phyloP scores from a whole-genome alignment of 2,113 vertebrate species.

The Ovibos moschatus region DNA sequence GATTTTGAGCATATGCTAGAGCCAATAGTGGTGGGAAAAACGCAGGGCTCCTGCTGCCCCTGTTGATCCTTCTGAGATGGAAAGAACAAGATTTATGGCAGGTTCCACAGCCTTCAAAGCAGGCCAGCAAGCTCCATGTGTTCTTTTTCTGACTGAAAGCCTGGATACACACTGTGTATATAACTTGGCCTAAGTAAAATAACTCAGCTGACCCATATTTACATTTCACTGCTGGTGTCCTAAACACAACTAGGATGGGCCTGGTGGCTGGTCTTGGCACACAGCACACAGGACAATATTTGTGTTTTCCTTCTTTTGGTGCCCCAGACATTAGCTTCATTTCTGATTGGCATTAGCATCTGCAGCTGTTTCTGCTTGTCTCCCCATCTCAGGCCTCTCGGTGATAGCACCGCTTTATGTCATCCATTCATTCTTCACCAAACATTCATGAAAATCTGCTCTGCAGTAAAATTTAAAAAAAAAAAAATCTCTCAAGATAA shows the following conservation, averaged over 20 bases:
- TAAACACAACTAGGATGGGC: background rate
- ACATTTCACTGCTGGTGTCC: background rate
- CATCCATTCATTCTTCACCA: background rate
- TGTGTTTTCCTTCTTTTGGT: background rate
- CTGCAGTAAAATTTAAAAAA: background rate
- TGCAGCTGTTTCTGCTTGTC: background rate
- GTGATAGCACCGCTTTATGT: background rate
- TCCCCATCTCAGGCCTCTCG: background rate
- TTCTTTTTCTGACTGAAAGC: constrained; percentile 8
- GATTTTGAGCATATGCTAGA: constrained; percentile 13
- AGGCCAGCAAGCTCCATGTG: background rate
- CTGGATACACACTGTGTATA: background rate
- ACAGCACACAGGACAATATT: background rate
- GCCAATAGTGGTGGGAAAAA: background rate
- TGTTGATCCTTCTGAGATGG: background rate
- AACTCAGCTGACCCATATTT: background rate
- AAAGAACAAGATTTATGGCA: constrained; percentile 47
- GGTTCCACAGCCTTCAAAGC: background rate
- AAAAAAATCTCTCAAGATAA: background rate
- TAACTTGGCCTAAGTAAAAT: constrained; percentile 2
- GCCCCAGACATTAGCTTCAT: background rate
- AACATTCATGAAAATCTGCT: background rate
- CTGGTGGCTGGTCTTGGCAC: background rate
- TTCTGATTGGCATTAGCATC: background rate
- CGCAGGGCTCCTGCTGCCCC: background rate